Evolutionary conservation across 2,113 vertebrate species (phyloP), one percentile per base, ranked within the genome.

Genomic region (Regulus satrapa): DNA sequence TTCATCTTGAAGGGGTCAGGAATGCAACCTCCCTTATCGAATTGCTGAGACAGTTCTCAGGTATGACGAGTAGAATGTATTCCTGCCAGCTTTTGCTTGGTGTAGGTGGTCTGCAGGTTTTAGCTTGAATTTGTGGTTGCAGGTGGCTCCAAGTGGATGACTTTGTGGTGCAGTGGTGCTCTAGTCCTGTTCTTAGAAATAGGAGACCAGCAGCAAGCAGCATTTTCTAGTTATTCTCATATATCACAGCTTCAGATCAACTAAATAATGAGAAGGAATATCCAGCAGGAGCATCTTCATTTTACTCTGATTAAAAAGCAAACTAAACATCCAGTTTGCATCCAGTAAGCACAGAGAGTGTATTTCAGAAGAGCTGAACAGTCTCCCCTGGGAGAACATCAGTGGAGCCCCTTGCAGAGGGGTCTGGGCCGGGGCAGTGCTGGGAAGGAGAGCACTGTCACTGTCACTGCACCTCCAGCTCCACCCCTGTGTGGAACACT

Each of bases 111-210:
- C 54, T 32, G 58, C 92, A 91, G 68, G 78, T 94, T 95, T 94
- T 89, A 73, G 76, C 94, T 94, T 91, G 87, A 83, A 55, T 76
- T 63, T 86, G 92, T 83, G 72, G 89, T 83, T 86, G 58, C 63
- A 86, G 84, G 63, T 94, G 89, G 72, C 59, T 95, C 49, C 68
- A 64, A 18, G 36, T 51, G 88, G 77, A 59, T 45, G 59, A 2
- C 36, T 38, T 67, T 29, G 26, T 54, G 38, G 29, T 71, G 19
- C 31, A 26, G 36, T 41, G 32, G 5, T 83, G 79, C 36, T 76
- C 62, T 43, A n/a, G 23, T 43, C 61, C 43, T 86, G 88, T 55
- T 87, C 81, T 87, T 84, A 76, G 77, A 87, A 55, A 40, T 51
- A 64, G 40, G 66, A 46, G 36, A 56, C 36, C 34, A 40, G 38